Evolutionary conservation across 2,113 vertebrate species (phyloP), one percentile per base, ranked within the genome.

Genomic region (Lipotes vexillifer): DNA sequence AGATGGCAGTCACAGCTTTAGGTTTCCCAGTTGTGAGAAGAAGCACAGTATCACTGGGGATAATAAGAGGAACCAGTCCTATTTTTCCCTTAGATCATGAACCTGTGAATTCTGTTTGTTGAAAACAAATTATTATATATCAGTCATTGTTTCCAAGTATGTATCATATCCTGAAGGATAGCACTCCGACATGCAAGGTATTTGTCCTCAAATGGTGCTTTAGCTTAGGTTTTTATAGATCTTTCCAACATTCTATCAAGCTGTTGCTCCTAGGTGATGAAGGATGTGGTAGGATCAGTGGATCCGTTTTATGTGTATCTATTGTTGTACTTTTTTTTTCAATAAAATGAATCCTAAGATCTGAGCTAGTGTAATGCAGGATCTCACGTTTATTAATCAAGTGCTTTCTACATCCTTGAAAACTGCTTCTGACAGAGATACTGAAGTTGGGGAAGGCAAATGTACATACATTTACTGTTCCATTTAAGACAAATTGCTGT

Each of bases 141-240:
- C 33, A 29, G 4, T 84, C 23, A 12, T 11, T 46, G 78, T 36
- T 49, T 72, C 55, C 6, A 44, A 84, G 46, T 36, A 90, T 5
- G 38, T 49, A 25, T 29, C n/a, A 12, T 29, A n/a, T 38, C 33
- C 17, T 36, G 4, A 75, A 81, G 66, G 55, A 38, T 1, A 61
- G 2, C 1, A 1, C 13, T 1, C 3, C 12, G 14, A 41, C 5
- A 1, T 69, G 8, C 41, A 27, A 85, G 6, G 12, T 5, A 6
- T 49, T 36, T 23, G 7, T 36, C 13, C 21, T 71, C 21, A 46
- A 29, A 38, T 44, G 1, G 8, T 77, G 13, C 1, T 57, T 91
- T 55, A 44, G n/a, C 6, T 88, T 18, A 75, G 13, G 3, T 36
- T 59, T 61, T 46, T 10, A 52, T 57, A 85, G 72, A 57, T 46